Conservation (phyloP, 2,113 vertebrate species). For the Indicator maculatus region DNA sequence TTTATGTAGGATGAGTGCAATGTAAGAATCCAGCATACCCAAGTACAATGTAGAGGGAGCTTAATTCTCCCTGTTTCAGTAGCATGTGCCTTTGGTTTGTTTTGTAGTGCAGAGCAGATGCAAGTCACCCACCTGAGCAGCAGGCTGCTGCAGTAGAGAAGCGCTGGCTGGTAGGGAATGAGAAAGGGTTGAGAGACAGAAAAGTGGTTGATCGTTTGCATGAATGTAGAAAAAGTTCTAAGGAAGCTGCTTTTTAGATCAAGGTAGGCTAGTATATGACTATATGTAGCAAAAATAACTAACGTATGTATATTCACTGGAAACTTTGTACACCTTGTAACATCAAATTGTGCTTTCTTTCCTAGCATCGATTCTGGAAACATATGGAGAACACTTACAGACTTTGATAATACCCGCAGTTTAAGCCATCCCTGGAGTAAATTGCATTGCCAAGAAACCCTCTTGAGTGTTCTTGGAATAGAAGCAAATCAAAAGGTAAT, state of each 20-base stretch:
- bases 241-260: neutral
- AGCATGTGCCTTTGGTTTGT: neutral
- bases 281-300: neutral
- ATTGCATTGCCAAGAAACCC: slow-evolving; percentile 63
- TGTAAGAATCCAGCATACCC: neutral
- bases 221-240: neutral
- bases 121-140: neutral
- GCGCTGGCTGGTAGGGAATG: neutral
- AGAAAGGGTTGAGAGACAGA: neutral
- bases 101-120: neutral
- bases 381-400: slow-evolving; percentile 71
- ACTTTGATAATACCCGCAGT: neutral
- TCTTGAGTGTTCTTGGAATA: slow-evolving; percentile 73
- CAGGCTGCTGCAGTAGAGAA: neutral
- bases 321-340: neutral
- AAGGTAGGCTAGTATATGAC: neutral
- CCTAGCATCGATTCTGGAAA: slow-evolving; percentile 65
- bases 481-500: slow-evolving; percentile 71
- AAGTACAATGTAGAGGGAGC: neutral
- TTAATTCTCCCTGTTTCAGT: neutral
- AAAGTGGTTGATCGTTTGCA: neutral
- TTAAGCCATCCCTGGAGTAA: slow-evolving; percentile 60
- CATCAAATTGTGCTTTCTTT: neutral
- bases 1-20: neutral
- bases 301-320: neutral